These are phyloP conservation scores for Arizona elegans DNA, from an alignment of 2,113 vertebrate genomes.

Conservation along the genomic window DNA sequence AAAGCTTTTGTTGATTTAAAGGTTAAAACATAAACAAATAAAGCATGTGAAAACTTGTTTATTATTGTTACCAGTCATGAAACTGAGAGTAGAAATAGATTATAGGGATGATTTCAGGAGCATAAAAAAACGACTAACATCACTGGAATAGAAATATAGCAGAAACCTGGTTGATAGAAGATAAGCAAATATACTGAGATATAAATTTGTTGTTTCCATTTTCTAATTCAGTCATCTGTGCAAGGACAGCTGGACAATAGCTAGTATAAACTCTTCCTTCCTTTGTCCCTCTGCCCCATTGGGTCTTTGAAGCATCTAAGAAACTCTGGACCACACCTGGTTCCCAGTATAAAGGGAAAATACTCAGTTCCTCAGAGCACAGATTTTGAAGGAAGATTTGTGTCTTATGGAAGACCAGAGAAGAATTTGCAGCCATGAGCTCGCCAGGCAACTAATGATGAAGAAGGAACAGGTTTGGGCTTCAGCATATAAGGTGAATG, in stretches of 20 bases:
- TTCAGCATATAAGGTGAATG: neutral
- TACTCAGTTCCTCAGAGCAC: neutral
- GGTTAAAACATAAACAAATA: neutral
- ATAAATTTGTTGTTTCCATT: neutral
- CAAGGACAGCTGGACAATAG: neutral
- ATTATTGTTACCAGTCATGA: neutral
- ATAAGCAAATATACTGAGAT: neutral
- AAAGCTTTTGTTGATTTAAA: neutral
- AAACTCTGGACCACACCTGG: neutral
- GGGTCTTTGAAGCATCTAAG: neutral
- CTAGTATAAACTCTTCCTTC: neutral
- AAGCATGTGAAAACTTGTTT: neutral
- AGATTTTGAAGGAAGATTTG: neutral
- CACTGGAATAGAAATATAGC: neutral
- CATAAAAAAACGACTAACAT: neutral
- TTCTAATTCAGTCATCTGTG: neutral
- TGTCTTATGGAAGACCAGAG: neutral
- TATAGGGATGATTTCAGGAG: neutral
- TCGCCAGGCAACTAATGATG: neutral
- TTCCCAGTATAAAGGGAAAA: neutral
- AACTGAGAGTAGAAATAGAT: neutral
- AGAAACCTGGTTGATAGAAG: neutral
- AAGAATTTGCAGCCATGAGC: neutral
- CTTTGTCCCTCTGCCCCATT: fast-evolving
- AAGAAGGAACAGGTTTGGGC: neutral